Evolutionary conservation across 2,888 invertebrate species (phyloP).

Genomic region (Patella ulyssiponensis): DNA sequence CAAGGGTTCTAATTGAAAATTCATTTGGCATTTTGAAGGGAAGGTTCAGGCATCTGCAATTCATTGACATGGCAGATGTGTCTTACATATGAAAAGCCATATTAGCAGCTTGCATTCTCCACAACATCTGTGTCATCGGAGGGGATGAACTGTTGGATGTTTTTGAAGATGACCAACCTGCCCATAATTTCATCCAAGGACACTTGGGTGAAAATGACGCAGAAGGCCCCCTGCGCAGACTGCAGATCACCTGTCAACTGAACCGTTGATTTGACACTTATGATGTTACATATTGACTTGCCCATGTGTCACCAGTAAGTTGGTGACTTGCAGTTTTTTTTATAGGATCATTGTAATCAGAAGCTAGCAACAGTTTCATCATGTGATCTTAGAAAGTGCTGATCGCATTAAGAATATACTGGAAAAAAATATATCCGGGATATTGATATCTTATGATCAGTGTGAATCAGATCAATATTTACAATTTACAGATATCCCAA

Average conservation of each 20-base stretch:
- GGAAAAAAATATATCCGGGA: neutral
- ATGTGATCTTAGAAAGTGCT: no score
- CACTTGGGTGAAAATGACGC: constrained; percentile 8
- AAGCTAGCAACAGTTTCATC: no score
- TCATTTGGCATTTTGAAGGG: constrained; percentile 31
- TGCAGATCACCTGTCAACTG: constrained; percentile 12
- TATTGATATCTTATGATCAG: neutral
- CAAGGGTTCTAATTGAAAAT: constrained; percentile 26
- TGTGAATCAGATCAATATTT: neutral
- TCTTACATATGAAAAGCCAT: neutral
- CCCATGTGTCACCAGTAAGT: neutral
- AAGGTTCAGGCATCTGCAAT: constrained; percentile 17
- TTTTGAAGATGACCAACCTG: neutral
- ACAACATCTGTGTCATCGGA: neutral
- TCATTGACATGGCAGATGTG: neutral
- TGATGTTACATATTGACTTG: constrained; percentile 1
- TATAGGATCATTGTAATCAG: constrained; percentile 7
- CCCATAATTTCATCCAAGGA: neutral
- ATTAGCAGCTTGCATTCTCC: neutral
- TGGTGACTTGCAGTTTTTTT: neutral
- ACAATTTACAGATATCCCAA: neutral
- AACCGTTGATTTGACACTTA: neutral
- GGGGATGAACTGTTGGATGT: neutral
- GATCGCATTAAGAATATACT: no score
- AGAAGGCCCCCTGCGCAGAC: constrained; percentile 10